Evolutionary conservation across 2,797 vertebrate genomes (phyloP).

Genomic region (Rhabdophis nuchalis): DNA sequence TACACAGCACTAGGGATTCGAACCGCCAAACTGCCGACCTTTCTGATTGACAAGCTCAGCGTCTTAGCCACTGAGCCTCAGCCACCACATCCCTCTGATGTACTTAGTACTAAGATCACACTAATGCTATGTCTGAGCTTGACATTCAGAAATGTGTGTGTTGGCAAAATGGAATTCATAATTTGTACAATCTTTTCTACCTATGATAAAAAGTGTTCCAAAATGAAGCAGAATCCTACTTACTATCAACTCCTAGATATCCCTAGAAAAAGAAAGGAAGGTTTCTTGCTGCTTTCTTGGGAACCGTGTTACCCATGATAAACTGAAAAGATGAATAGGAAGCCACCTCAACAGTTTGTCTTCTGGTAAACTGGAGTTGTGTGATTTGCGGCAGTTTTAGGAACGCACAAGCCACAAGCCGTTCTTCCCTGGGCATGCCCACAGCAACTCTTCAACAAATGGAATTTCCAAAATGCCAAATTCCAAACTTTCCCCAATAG

Average conservation of each 20-base stretch:
- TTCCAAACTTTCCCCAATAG: background rate
- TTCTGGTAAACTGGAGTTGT: background rate
- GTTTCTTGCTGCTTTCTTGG: background rate
- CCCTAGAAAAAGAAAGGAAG: background rate
- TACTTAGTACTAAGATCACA: background rate
- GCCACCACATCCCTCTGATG: no score
- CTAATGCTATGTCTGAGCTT: background rate
- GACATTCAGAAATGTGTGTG: background rate
- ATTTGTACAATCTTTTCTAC: background rate
- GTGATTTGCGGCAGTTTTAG: background rate
- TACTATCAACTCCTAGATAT: background rate
- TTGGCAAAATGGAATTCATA: background rate
- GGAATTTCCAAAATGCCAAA: background rate
- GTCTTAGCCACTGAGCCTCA: no score
- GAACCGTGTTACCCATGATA: background rate
- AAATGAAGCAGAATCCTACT: background rate
- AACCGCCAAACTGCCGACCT: no score
- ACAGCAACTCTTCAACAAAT: background rate
- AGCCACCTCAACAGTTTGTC: background rate
- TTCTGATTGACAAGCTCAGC: no score
- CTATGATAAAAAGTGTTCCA: background rate
- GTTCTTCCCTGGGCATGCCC: background rate
- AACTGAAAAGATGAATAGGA: background rate
- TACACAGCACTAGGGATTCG: no score
- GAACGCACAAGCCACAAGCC: background rate